Conservation (phyloP, 2,888 invertebrate species). For the Antheraea assamensis region DNA sequence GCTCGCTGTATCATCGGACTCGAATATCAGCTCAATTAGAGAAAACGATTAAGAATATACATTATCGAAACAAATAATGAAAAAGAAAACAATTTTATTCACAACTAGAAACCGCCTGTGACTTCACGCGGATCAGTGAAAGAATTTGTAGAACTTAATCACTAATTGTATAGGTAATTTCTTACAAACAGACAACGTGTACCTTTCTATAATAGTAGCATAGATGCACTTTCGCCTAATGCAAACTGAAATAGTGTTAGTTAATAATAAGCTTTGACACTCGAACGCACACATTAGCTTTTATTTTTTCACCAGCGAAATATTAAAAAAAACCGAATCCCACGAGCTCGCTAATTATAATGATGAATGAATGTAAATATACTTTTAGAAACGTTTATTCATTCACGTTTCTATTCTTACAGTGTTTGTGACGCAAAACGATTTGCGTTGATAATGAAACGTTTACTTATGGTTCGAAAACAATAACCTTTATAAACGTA, state of each 20-base stretch:
- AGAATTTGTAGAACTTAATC: too few relatives aligned
- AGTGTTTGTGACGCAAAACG: constrained; percentile 22
- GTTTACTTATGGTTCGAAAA: constrained; percentile 4
- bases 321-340: constrained; percentile 1
- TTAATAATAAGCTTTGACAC: too few relatives aligned
- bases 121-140: too few relatives aligned
- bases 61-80: neutral
- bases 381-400: constrained; percentile 19
- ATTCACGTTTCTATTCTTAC: constrained; percentile 28
- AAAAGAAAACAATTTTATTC: neutral
- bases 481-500: constrained; percentile 28
- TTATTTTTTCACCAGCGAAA: neutral
- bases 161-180: too few relatives aligned
- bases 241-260: too few relatives aligned
- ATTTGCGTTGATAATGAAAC: constrained; percentile 9
- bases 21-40: neutral
- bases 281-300: neutral
- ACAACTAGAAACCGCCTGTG: neutral
- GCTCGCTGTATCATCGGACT: neutral
- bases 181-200: too few relatives aligned
- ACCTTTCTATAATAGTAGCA: too few relatives aligned
- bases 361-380: constrained; percentile 19
- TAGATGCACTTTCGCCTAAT: too few relatives aligned
- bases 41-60: neutral
- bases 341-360: constrained; percentile 17